These are phyloP conservation scores for Crocuta crocuta DNA, from an alignment of 2,113 vertebrate species.

Conservation along the genomic window DNA sequence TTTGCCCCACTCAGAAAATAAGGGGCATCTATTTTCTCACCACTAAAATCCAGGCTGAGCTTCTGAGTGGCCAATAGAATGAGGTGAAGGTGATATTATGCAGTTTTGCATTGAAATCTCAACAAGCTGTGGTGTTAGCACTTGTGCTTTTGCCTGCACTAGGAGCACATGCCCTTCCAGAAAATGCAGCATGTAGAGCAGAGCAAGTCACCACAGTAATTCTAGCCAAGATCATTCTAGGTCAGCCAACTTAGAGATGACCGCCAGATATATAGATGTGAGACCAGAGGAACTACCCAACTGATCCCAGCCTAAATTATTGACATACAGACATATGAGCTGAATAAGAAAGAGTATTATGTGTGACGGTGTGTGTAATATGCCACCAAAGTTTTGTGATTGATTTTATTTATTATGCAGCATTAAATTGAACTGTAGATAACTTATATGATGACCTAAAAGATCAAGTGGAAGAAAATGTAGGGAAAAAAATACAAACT, in stretches of 20 bases:
- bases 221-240: not conserved
- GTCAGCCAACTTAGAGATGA: not conserved
- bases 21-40: not conserved
- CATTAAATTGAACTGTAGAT: not conserved
- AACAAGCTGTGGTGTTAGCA: not conserved
- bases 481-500: not conserved
- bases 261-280: too few relatives aligned
- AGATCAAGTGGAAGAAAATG: not conserved
- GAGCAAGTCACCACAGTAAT: not conserved
- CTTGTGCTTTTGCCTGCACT: not conserved
- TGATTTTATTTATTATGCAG: not conserved
- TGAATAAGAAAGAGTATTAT: not conserved
- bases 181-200: not conserved
- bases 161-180: not conserved
- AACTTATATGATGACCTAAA: not conserved
- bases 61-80: not conserved
- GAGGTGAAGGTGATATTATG: not conserved
- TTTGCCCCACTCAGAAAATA: not conserved
- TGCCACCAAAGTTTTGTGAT: not conserved
- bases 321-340: not conserved
- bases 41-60: not conserved
- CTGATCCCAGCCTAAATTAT: not conserved
- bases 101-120: not conserved
- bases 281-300: not conserved
- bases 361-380: not conserved